phyloP scores from a whole-genome alignment of 2,113 vertebrate genomes.

The Rhinopomastus cyanomelas region DNA sequence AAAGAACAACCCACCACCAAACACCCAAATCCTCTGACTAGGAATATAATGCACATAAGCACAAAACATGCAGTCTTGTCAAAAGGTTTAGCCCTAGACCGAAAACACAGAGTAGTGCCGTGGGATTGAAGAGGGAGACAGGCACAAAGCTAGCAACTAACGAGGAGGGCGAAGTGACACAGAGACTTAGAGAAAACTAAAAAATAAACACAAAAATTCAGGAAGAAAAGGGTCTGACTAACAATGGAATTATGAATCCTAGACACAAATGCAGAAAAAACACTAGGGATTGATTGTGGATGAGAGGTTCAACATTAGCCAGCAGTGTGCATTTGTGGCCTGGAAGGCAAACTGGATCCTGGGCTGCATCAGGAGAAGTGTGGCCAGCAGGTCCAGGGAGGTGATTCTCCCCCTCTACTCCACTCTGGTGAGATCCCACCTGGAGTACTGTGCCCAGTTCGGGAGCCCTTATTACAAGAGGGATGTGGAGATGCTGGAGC shows the following conservation, averaged over 20 bases:
- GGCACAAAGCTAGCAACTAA: background rate
- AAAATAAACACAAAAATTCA: background rate
- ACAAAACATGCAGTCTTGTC: background rate
- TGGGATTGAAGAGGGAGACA: accelerated
- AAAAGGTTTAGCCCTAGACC: accelerated
- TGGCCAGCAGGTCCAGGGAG: too few species aligned
- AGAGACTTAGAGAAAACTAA: background rate
- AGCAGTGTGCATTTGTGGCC: too few species aligned
- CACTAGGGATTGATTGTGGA: background rate
- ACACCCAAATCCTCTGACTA: accelerated
- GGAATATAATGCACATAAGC: background rate
- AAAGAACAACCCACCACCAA: background rate
- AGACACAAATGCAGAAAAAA: background rate
- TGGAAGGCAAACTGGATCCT: too few species aligned
- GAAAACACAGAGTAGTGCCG: background rate
- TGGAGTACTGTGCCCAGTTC: too few species aligned
- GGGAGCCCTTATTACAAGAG: too few species aligned
- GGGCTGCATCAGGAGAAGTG: too few species aligned
- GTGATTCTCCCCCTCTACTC: too few species aligned
- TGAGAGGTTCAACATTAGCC: too few species aligned
- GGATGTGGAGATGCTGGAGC: too few species aligned
- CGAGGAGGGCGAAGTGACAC: background rate
- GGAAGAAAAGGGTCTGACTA: background rate
- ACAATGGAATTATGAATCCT: background rate
- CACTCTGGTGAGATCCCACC: too few species aligned